A percentile compares a stretch with the other conserved stretches of the same genome.
Conservation (phyloP, 2,113 vertebrate genomes). For the Corythaeola cristata region DNA sequence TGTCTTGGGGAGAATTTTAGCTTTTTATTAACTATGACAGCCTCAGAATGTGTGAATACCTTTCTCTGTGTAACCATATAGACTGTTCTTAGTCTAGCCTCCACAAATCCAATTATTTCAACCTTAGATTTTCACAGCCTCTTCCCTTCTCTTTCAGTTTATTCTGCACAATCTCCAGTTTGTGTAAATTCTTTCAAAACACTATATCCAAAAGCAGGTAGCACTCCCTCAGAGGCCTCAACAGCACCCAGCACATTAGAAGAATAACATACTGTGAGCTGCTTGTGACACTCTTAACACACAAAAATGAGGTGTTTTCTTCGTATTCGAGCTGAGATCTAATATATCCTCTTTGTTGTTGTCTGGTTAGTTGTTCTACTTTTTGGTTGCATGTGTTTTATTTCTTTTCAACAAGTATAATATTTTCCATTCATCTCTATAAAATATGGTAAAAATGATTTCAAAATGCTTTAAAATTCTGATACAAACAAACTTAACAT, state of each 20-base stretch:
- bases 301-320: not conserved
- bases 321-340: not conserved
- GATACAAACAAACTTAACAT: too few relatives aligned
- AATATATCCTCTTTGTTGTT: not conserved
- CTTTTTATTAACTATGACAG: not conserved
- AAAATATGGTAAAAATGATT: not conserved
- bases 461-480: not conserved
- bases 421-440: not conserved
- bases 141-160: not conserved
- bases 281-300: not conserved
- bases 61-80: not conserved
- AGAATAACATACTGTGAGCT: not conserved
- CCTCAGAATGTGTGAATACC: not conserved
- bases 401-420: not conserved
- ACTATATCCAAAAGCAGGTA: not conserved
- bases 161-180: not conserved
- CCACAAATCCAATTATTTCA: not conserved
- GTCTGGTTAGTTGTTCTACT: not conserved
- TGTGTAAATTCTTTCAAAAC: not conserved
- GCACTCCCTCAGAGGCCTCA: not conserved
- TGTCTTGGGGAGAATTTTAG: not conserved
- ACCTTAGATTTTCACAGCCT: not conserved
- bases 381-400: not conserved
- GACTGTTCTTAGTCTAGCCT: not conserved
- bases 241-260: not conserved